A percentile compares a stretch with the other conserved stretches of the same genome.
These are phyloP conservation scores for Oreotrochilus melanogaster DNA, from an alignment of 2,113 vertebrate genomes.

Conservation along the genomic window DNA sequence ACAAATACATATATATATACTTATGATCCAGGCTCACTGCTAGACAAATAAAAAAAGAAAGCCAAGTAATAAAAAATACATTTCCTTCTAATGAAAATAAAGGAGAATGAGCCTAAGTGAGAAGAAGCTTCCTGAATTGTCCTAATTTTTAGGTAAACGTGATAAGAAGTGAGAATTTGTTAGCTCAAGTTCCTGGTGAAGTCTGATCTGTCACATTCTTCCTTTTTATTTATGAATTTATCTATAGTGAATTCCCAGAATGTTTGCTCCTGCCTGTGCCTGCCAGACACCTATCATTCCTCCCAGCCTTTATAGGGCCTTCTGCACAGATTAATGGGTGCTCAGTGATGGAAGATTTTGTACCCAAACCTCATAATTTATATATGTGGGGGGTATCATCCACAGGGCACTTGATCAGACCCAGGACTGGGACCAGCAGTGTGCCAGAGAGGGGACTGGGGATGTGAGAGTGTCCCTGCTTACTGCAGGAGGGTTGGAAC, in stretches of 20 bases:
- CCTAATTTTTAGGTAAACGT: neutral
- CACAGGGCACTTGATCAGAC: neutral
- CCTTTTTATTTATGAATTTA: neutral
- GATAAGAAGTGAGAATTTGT: neutral
- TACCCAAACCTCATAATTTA: neutral
- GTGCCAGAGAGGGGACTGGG: neutral
- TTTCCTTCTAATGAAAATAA: neutral
- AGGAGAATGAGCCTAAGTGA: neutral
- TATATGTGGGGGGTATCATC: fast-evolving
- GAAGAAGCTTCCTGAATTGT: neutral
- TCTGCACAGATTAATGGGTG: neutral
- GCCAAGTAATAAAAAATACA: neutral
- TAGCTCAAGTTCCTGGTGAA: neutral
- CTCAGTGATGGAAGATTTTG: neutral
- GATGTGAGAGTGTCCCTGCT: neutral
- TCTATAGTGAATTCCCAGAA: neutral
- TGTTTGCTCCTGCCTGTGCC: neutral
- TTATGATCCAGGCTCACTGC: neutral
- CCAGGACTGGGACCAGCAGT: neutral
- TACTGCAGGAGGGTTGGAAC: no score
- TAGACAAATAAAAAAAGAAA: neutral
- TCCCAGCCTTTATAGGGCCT: neutral
- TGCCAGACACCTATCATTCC: neutral
- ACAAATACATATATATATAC: neutral
- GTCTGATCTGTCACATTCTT: neutral